Evolutionary conservation across 2,797 vertebrate species (phyloP).

Genomic region (Hylomyscus alleni): DNA sequence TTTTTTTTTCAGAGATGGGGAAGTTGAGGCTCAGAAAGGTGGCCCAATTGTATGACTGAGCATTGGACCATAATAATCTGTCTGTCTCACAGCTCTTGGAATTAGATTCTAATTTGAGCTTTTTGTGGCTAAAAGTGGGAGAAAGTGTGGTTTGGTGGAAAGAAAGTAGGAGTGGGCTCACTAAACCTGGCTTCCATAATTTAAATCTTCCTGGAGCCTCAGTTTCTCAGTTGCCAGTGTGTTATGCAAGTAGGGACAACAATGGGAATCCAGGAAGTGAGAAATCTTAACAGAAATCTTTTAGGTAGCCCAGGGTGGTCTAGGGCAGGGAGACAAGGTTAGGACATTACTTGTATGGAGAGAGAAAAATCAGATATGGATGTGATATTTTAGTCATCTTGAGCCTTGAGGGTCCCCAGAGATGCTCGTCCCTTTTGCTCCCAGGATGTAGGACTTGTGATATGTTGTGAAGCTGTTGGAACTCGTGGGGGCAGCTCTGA

Average conservation of each 20-base stretch:
- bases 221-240: neutral
- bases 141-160: neutral
- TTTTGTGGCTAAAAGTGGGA: neutral
- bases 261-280: neutral
- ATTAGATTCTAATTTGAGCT: neutral
- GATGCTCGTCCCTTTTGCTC: neutral
- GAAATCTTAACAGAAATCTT: neutral
- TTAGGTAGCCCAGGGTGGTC: neutral
- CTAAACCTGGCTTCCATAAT: neutral
- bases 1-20: neutral
- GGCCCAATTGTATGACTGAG: neutral
- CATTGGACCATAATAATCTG: neutral
- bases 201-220: neutral
- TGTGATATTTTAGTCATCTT: neutral
- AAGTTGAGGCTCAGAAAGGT: slow-evolving; percentile 41
- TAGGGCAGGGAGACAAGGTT: too few species aligned
- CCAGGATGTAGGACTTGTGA: neutral
- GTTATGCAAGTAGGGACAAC: neutral
- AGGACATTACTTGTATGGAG: neutral
- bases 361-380: neutral
- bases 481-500: neutral
- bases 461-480: neutral
- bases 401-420: neutral
- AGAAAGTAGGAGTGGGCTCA: neutral
- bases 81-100: neutral